These are phyloP conservation scores for Protonemura montana DNA, from an alignment of 2,888 invertebrate genomes.

Conservation along the genomic window DNA sequence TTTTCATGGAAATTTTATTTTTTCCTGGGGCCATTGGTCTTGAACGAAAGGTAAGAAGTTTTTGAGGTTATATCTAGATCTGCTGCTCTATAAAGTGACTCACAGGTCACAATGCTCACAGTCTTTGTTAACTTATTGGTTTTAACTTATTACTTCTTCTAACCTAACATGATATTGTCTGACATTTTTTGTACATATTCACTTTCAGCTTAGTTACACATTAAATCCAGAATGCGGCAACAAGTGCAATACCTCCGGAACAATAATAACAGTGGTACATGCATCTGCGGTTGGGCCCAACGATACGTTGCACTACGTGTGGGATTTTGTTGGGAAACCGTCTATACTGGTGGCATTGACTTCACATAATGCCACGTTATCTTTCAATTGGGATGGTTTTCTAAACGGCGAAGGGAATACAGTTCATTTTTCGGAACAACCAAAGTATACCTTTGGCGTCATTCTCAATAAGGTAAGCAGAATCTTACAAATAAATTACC, in stretches of 20 bases:
- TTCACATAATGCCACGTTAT: conserved; percentile 59
- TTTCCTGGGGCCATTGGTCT: neutral
- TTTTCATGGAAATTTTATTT: neutral
- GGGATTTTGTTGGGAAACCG: conserved; percentile 71
- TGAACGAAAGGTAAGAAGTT: neutral
- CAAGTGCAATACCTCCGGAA: conserved; percentile 8
- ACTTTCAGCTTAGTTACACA: conserved; percentile 2
- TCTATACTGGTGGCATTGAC: conserved; percentile 66
- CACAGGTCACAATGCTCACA: too few species aligned
- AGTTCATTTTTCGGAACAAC: conserved; percentile 60
- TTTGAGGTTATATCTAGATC: neutral
- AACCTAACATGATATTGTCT: too few species aligned
- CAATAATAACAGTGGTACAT: conserved; percentile 61
- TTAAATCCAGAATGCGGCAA: conserved; percentile 29
- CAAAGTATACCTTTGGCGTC: conserved; percentile 67
- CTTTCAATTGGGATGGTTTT: conserved; percentile 62
- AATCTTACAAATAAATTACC: neutral
- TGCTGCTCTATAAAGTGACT: too few species aligned
- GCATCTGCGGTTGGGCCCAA: conserved; percentile 64
- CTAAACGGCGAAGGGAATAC: conserved; percentile 52
- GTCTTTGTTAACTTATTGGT: too few species aligned
- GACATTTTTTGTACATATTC: neutral
- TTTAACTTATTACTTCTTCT: too few species aligned
- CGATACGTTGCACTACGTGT: conserved; percentile 71
- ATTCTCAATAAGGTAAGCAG: conserved; percentile 68